Base-by-base conservation (phyloP, 2,888 invertebrate genomes). In the Eilema sororculum region DNA sequence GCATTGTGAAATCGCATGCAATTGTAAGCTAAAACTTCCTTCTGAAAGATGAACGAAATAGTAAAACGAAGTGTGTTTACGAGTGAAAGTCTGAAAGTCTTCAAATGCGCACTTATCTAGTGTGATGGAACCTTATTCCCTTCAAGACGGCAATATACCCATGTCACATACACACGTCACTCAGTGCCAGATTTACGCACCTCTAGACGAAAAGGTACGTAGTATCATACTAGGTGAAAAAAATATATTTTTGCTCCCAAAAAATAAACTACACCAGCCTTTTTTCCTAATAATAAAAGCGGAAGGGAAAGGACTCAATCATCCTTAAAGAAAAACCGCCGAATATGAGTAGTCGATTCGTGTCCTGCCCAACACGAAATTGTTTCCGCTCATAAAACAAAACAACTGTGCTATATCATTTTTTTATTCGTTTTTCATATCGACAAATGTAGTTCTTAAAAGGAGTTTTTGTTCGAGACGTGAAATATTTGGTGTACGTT, bases 331-430 rank as follows among this genome's bases (percentile, higher is more conserved):
- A 63, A 70, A 78, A 73, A 46, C 22, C 68, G 60, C 20, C 22
- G 63, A 68, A 78, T 69, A 65, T 72, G 65, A 73, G 73, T 70
- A 57, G 67, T 71, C 70, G 46, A 68, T 75, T 57, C 68, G 28
- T 20, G 64, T 57, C 52, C 65, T 61, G 41, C 16, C 69, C 58
- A 46, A 72, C 62, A 60, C 58, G 56, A 71, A 73, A 71, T 71
- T 77, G 56, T 73, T 67, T 67, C 30, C 59, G 69, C 73, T 73
- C n/a, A 75, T 68, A 68, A 65, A 77, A 68, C 63, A 73, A 75
- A 61, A 68, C 63, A 69, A 52, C 52, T 2, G 20, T 3, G 63
- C 59, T 41, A 65, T 57, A 76, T 28, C 60, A 65, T 46, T 78
- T 72, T n/a, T 63, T 59, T 57, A 67, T 57, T 24, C 46, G n/a